Evolutionary conservation across 1,140 invertebrate species (phyloP), one percentile per base, ranked within the genome.

Genomic region (Heliconius hermathena): DNA sequence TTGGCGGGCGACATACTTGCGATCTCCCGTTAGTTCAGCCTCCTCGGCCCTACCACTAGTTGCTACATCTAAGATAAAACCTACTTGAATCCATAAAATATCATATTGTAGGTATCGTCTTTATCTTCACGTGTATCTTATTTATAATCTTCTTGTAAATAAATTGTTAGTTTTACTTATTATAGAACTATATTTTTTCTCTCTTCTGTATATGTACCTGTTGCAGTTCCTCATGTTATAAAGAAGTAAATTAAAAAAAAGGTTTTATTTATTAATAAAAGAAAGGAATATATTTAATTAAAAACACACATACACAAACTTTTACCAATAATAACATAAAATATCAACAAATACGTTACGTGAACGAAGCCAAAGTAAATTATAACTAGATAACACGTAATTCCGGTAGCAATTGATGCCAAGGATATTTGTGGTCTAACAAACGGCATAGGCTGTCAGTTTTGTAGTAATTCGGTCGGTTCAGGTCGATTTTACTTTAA

Each of bases 1-100:
- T 76, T 86, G 84, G 78, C 78, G 82, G 87, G 76, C 85, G 88
- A 88, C 88, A 90, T 84, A 89, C 86, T 90, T 89, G 89, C 86
- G 82, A 80, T 84, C 82, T 87, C 83, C 89, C 89, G 90, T 90
- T 88, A 80, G 78, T 66, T 79, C 84, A 83, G 82, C 79, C 78
- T 76, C 79, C 77, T 84, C 70, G 85, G 82, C 84, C 88, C 86
- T 89, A 90, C 89, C 78, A 89, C 82, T 77, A 80, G 83, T 81
- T 81, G 77, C 78, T 16, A 66, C 60, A 16, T 66, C 60, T 66
- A 26, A 66, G 9, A 66, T 66, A 3, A 13, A 66, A 66, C 8
- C 13, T 41, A 18, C 18, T 41, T 72, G 2, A 9, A 26, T 6
- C 9, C 41, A 46, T 46, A 46, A 16, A 16, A 5, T 46, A 46